Evolutionary conservation across 2,113 vertebrate species (phyloP).

Genomic region (Scomber japonicus): DNA sequence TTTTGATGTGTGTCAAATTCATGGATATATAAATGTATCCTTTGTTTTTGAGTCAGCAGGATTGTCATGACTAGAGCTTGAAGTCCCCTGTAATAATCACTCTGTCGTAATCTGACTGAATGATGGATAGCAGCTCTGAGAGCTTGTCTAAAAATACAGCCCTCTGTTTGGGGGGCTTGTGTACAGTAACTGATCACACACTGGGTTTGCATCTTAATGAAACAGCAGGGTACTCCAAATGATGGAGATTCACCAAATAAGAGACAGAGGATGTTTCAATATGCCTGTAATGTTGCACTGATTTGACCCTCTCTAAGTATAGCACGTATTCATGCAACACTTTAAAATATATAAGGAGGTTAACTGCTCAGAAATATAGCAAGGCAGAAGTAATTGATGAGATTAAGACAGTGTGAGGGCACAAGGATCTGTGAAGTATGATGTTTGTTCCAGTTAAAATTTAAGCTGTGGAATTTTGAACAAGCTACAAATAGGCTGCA

Average conservation of each 20-base stretch:
- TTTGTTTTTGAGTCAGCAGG: constrained; percentile 41
- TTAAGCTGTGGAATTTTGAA: too few species aligned
- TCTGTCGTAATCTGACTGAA: constrained; percentile 51
- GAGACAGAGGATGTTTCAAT: not conserved
- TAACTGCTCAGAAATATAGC: too few species aligned
- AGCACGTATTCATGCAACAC: not conserved
- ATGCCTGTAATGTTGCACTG: not conserved
- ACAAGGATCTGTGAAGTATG: too few species aligned
- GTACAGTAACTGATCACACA: constrained; percentile 27
- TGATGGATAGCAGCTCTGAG: constrained; percentile 42
- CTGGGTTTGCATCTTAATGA: constrained; percentile 30
- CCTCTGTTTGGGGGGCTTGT: constrained; percentile 8
- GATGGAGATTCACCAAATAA: constrained; percentile 16
- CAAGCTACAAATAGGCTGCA: too few species aligned
- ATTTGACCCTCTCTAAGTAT: not conserved
- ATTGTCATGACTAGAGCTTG: constrained; percentile 16
- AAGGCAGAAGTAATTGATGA: too few species aligned
- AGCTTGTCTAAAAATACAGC: constrained; percentile 42
- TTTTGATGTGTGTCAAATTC: constrained; percentile 28
- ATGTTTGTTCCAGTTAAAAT: too few species aligned
- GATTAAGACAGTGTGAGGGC: too few species aligned
- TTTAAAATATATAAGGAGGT: not conserved
- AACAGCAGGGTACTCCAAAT: constrained; percentile 20
- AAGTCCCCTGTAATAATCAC: constrained; percentile 39
- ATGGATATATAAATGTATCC: constrained; percentile 17